Percentiles rank a stretch among this genome's conserved stretches.
Conservation (phyloP, 2,888 invertebrate genomes). For the Scaptomyza tumidula region DNA sequence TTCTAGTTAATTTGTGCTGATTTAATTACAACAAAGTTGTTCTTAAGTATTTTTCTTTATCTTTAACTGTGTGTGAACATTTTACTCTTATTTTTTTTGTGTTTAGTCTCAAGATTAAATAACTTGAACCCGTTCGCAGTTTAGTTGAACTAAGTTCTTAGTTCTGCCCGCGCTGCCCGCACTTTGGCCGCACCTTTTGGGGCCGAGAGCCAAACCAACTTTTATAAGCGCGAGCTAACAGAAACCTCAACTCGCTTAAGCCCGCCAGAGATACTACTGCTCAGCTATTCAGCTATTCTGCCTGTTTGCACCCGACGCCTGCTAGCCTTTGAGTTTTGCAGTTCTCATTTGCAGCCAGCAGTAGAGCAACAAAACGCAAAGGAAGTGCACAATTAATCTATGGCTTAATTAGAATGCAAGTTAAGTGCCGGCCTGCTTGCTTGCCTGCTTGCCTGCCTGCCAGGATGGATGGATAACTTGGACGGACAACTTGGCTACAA, state of each 20-base stretch:
- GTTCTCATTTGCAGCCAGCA: conserved; percentile 24
- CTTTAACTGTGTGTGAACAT: conserved; percentile 33
- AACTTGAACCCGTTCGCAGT: conserved; percentile 35
- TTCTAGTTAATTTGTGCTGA: conserved; percentile 19
- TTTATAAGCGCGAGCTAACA: conserved; percentile 32
- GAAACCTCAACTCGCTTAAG: conserved; percentile 29
- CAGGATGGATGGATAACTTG: neutral
- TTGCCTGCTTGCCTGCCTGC: neutral
- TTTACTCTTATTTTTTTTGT: neutral
- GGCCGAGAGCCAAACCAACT: conserved; percentile 26
- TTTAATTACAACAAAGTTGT: conserved; percentile 38
- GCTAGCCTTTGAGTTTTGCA: conserved; percentile 1
- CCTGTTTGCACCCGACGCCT: neutral
- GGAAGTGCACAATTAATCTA: conserved; percentile 60
- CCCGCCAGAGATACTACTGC: neutral
- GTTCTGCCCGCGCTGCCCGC: neutral
- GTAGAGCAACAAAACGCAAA: conserved; percentile 9
- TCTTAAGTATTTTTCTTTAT: conserved; percentile 26
- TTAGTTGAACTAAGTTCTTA: conserved; percentile 23
- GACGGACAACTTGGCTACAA: conserved; percentile 25
- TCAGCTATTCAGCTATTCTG: conserved; percentile 2
- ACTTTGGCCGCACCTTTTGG: conserved; percentile 28
- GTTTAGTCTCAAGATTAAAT: conserved; percentile 38
- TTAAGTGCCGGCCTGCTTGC: conserved; percentile 28
- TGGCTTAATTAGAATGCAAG: conserved; percentile 62